phyloP scores from a whole-genome alignment of 2,888 invertebrate species.

The Amiota mariae region DNA sequence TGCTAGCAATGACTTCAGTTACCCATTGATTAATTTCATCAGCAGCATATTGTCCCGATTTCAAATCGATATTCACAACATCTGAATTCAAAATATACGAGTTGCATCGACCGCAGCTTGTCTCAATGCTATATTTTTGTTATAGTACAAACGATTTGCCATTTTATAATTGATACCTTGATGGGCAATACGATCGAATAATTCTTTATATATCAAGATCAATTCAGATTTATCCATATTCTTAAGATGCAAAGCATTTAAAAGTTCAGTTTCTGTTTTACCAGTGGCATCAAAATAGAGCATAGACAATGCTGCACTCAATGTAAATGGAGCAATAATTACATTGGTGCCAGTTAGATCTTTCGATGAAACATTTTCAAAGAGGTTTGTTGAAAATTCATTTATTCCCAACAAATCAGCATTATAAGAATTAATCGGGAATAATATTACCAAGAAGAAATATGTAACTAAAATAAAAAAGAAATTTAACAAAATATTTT shows the following conservation, averaged over 20 bases:
- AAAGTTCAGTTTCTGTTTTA: neutral
- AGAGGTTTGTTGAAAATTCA: too few relatives aligned
- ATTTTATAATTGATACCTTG: neutral
- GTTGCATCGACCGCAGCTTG: too few relatives aligned
- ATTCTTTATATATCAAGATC: neutral
- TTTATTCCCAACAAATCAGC: too few relatives aligned
- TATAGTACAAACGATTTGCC: neutral
- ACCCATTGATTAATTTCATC: neutral
- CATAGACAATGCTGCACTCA: neutral
- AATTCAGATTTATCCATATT: neutral
- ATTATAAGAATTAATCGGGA: too few relatives aligned
- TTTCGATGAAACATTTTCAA: too few relatives aligned
- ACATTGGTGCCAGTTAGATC: too few relatives aligned
- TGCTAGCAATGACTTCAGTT: neutral
- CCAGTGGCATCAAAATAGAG: neutral
- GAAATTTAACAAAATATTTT: too few relatives aligned
- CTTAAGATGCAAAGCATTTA: neutral
- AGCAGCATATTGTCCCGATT: neutral
- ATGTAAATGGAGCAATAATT: neutral
- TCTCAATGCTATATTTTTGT: neutral
- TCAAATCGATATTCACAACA: neutral
- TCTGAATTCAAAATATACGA: neutral
- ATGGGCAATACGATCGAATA: neutral
- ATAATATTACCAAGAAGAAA: too few relatives aligned
- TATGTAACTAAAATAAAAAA: too few relatives aligned